These are phyloP conservation scores for Streblospio benedicti DNA, from an alignment of 1,140 invertebrate species.

Conservation along the genomic window DNA sequence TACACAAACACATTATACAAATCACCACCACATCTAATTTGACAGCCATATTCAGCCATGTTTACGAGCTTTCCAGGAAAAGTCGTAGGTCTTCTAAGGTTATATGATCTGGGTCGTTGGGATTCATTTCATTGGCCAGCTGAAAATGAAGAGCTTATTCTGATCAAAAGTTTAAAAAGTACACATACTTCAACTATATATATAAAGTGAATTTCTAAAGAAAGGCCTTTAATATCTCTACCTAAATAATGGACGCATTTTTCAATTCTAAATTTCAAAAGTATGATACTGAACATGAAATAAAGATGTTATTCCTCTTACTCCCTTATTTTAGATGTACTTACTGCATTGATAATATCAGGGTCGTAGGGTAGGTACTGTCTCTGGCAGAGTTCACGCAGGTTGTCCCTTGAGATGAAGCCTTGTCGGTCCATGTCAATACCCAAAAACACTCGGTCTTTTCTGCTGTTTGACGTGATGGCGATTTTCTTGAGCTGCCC, in stretches of 20 bases:
- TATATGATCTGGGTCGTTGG: constrained; percentile 35
- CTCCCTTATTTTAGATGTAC: too few relatives aligned
- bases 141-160: constrained; percentile 20
- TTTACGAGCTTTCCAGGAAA: constrained; percentile 42
- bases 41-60: too few relatives aligned
- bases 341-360: constrained; percentile 43
- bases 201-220: too few relatives aligned
- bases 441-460: constrained; percentile 45
- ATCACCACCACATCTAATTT: too few relatives aligned
- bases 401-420: constrained; percentile 38
- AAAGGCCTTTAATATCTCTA: too few relatives aligned
- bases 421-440: constrained; percentile 42
- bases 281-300: too few relatives aligned
- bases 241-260: too few relatives aligned
- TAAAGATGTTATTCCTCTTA: too few relatives aligned
- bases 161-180: constrained; percentile 3
- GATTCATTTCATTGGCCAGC: constrained; percentile 34
- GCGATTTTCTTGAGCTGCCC: constrained; percentile 45
- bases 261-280: too few relatives aligned
- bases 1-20: too few relatives aligned
- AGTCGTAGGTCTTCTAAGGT: constrained; percentile 41
- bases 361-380: constrained; percentile 43
- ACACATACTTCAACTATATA: too few relatives aligned
- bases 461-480: constrained; percentile 41
- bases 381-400: constrained; percentile 36